Percentiles rank a stretch among this genome's conserved stretches.
Conservation (phyloP, 2,888 invertebrate genomes). For the Heliconius aoede region DNA sequence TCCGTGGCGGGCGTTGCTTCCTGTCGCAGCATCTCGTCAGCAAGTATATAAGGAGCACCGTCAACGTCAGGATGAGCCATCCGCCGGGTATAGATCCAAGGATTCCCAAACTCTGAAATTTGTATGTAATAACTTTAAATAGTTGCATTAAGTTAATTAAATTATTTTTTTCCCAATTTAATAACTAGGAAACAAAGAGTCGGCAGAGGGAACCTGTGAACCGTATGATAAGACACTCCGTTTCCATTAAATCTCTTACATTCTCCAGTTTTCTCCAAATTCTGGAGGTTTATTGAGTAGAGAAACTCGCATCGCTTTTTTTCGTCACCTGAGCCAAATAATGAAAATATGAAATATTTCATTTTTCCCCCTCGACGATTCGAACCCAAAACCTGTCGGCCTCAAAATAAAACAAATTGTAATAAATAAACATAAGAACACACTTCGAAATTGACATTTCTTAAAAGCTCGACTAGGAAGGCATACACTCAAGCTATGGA, state of each 20-base stretch:
- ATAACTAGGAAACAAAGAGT: no score
- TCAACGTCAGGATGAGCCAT: constrained; percentile 94
- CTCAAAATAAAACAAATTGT: neutral
- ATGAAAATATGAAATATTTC: neutral
- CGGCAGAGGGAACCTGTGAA: neutral
- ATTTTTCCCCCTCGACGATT: neutral
- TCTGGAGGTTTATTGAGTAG: no score
- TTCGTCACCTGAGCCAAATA: neutral
- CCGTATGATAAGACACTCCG: neutral
- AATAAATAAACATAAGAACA: neutral
- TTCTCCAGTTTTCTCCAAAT: neutral
- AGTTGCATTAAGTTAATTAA: neutral
- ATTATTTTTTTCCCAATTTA: no score
- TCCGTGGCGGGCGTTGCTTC: constrained; percentile 93
- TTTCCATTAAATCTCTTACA: neutral
- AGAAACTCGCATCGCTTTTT: neutral
- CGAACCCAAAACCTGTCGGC: neutral
- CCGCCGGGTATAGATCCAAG: constrained; percentile 97
- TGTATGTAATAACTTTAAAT: neutral
- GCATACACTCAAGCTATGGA: constrained; percentile 13
- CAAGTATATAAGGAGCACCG: constrained; percentile 94
- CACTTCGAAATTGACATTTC: neutral
- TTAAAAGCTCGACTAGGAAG: neutral
- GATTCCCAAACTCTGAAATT: constrained; percentile 93
- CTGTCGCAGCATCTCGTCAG: constrained; percentile 98